Evolutionary conservation across 2,113 vertebrate genomes (phyloP).

Genomic region (Dolichotis patagonum): DNA sequence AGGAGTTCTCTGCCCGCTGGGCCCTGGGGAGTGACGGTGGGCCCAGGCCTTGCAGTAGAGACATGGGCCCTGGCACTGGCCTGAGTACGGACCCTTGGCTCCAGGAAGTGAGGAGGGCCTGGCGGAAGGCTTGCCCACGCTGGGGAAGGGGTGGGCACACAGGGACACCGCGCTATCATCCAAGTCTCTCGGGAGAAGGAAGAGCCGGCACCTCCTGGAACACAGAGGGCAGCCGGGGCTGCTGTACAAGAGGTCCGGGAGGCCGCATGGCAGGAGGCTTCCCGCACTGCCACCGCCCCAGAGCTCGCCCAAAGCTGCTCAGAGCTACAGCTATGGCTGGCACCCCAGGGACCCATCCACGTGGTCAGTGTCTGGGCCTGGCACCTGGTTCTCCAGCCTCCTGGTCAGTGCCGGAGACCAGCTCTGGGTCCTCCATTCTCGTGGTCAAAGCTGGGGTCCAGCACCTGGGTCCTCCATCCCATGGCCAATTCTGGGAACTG

Average conservation of each 20-base stretch:
- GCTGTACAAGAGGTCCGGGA: accelerated
- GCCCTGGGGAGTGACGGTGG: background rate
- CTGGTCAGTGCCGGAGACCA: background rate
- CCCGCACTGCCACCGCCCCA: accelerated
- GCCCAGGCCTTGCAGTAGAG: no score
- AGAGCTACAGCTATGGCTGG: background rate
- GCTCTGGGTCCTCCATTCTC: background rate
- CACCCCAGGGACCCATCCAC: background rate
- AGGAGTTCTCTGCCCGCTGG: background rate
- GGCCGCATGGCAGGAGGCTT: no score
- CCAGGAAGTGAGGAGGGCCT: background rate
- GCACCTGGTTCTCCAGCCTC: background rate
- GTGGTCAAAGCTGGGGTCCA: background rate
- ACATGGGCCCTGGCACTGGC: accelerated
- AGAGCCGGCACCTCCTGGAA: accelerated
- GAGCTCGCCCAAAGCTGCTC: accelerated
- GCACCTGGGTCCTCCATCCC: accelerated
- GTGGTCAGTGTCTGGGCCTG: background rate
- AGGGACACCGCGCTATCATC: accelerated
- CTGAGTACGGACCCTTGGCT: accelerated
- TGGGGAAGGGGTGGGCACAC: no score
- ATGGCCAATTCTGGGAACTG: no score
- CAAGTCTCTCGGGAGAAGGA: background rate
- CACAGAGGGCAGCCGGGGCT: background rate
- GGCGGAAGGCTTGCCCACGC: accelerated